phyloP scores from a whole-genome alignment of 2,888 invertebrate genomes.

The Sarcophaga subvicina region DNA sequence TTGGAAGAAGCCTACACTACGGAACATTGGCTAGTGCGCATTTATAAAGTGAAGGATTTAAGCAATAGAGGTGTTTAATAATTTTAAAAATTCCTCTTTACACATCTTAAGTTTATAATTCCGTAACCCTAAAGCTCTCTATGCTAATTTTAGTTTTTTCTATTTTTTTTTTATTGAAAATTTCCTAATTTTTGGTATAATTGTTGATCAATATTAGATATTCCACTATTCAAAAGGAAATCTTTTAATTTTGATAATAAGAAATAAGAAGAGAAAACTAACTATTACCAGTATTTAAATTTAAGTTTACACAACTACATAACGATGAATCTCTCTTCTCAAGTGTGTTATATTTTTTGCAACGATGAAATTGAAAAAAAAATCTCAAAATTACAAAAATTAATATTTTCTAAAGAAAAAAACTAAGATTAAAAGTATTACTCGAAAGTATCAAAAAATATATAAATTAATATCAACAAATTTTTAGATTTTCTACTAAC shows the following conservation, averaged over 20 bases:
- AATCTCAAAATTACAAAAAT: background rate
- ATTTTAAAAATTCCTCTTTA: background rate
- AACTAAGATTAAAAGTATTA: slow-evolving; percentile 25
- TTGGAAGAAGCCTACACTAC: slow-evolving; percentile 99
- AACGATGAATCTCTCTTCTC: slow-evolving; percentile 12
- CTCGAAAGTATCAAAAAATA: background rate
- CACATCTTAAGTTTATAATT: slow-evolving; percentile 26
- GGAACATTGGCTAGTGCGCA: slow-evolving; percentile 99
- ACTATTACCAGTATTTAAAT: slow-evolving; percentile 21
- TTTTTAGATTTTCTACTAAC: background rate
- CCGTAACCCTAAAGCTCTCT: background rate
- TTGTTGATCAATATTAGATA: slow-evolving; percentile 46
- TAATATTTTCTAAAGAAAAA: background rate
- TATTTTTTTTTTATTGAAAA: slow-evolving; percentile 27
- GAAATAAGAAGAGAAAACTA: background rate
- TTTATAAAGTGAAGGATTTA: slow-evolving; percentile 98
- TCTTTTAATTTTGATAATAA: slow-evolving; percentile 17
- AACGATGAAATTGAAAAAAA: slow-evolving; percentile 15
- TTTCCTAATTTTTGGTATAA: slow-evolving; percentile 11
- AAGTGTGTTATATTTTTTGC: slow-evolving; percentile 20
- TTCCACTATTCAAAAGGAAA: slow-evolving; percentile 2
- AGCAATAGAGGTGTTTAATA: slow-evolving; percentile 91
- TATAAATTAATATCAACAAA: background rate
- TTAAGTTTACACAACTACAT: background rate
- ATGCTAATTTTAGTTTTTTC: slow-evolving; percentile 13